Evolutionary conservation across 2,113 vertebrate species (phyloP).

Genomic region (Cochlearius cochlearius): DNA sequence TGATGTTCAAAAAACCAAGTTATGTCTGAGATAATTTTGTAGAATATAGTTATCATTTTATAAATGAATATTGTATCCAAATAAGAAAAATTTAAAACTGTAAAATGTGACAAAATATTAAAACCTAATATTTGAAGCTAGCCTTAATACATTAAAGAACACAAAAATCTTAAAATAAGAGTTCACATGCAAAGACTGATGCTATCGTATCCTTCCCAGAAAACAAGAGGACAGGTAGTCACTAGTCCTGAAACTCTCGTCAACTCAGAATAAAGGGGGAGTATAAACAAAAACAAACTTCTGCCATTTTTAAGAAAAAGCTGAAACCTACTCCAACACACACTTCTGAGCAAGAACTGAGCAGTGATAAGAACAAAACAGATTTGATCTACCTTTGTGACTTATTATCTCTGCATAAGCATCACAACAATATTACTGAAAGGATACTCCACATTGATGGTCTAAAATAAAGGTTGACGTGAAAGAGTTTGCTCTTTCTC

Average conservation of each 20-base stretch:
- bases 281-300: not conserved
- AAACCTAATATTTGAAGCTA: not conserved
- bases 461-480: not conserved
- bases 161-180: not conserved
- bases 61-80: not conserved
- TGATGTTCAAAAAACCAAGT: not conserved
- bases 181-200: not conserved
- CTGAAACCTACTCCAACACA: not conserved
- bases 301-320: not conserved
- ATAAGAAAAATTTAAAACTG: not conserved
- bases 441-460: not conserved
- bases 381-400: not conserved
- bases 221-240: not conserved
- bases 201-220: not conserved
- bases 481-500: not conserved
- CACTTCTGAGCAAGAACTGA: not conserved
- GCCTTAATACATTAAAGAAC: not conserved
- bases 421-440: not conserved
- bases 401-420: not conserved
- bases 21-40: not conserved
- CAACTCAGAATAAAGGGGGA: not conserved
- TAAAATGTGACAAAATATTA: not conserved
- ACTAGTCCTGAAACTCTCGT: not conserved
- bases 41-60: not conserved
- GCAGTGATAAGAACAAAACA: not conserved